Percentiles rank a stretch among this genome's conserved stretches.
Evolutionary conservation across 2,797 vertebrate species (phyloP).

Genomic region (Falco naumanni): DNA sequence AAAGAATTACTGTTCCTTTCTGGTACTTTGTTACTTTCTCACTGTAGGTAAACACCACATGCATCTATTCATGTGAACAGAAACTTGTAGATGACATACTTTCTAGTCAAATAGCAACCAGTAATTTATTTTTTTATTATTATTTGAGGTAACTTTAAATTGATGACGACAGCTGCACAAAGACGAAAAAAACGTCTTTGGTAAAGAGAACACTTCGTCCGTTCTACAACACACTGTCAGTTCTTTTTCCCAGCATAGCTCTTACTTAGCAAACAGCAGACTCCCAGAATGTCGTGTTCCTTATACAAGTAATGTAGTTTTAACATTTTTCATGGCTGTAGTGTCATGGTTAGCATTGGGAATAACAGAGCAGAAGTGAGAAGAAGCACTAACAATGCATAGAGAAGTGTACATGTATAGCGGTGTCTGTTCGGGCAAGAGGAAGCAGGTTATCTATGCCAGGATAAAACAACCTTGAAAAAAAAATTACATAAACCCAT

Average conservation of each 20-base stretch:
- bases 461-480: neutral
- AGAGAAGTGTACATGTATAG: neutral
- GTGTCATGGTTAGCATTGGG: neutral
- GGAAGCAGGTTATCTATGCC: neutral
- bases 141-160: neutral
- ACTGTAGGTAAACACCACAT: neutral
- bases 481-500: neutral
- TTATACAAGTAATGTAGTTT: neutral
- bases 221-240: neutral
- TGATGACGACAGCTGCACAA: neutral
- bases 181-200: neutral
- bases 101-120: neutral
- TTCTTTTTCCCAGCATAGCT: neutral
- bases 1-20: neutral
- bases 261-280: neutral
- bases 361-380: constrained; percentile 4
- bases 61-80: neutral
- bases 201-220: neutral
- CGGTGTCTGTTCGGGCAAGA: neutral
- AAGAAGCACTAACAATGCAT: neutral
- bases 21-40: neutral
- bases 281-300: neutral
- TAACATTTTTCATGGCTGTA: neutral
- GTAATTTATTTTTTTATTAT: neutral
- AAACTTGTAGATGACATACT: neutral